A percentile compares a stretch with the other conserved stretches of the same genome.
Conservation (phyloP, 2,113 vertebrate species). For the Crotophaga sulcirostris region DNA sequence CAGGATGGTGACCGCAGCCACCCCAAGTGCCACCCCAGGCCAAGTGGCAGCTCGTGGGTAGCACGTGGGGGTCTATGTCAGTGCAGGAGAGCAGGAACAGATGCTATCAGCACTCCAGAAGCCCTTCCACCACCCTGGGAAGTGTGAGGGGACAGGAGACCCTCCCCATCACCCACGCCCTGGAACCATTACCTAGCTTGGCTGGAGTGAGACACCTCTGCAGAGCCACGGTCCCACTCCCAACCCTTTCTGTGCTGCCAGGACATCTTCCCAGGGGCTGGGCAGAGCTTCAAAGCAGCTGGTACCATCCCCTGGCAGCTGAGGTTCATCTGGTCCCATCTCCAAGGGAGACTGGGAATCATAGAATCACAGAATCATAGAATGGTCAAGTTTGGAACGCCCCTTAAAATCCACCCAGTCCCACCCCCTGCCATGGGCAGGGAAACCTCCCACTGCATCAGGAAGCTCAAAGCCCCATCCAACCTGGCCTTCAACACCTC, state of each 20-base stretch:
- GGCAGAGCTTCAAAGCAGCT: not conserved
- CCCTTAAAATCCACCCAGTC: too few species aligned
- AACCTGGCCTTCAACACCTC: too few species aligned
- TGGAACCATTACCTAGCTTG: too few species aligned
- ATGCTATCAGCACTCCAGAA: not conserved
- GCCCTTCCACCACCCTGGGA: not conserved
- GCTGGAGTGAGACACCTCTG: not conserved
- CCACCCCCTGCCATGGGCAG: too few species aligned
- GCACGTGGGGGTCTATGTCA: rapidly evolving
- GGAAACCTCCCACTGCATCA: too few species aligned
- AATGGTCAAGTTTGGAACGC: too few species aligned
- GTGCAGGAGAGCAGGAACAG: rapidly evolving
- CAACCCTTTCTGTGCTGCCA: not conserved
- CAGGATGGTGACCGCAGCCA: rapidly evolving
- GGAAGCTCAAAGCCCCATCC: too few species aligned
- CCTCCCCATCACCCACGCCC: not conserved
- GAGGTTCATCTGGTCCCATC: not conserved
- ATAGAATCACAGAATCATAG: not conserved
- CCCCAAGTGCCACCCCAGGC: not conserved
- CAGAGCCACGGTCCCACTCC: not conserved
- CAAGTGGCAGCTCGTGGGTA: rapidly evolving
- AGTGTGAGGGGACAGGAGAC: not conserved
- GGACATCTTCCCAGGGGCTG: not conserved
- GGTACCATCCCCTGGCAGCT: not conserved
- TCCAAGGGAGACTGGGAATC: not conserved